A percentile compares a stretch with the other conserved stretches of the same genome.
Evolutionary conservation across 2,888 invertebrate genomes (phyloP).

Genomic region (Drosophila sordidula): DNA sequence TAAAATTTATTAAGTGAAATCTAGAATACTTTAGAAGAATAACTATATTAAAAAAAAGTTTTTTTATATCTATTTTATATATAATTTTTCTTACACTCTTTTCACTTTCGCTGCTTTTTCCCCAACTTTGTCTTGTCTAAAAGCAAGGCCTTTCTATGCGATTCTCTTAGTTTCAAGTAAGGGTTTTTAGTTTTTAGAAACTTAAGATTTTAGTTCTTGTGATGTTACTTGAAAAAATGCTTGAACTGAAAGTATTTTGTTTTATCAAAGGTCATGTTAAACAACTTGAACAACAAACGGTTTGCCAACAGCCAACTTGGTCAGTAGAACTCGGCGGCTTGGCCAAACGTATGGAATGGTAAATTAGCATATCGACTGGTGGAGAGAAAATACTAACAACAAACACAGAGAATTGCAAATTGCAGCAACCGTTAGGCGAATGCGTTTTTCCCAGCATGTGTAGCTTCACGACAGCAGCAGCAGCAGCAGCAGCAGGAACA

Average conservation of each 20-base stretch:
- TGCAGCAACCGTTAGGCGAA: conserved; percentile 52
- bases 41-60: too few species aligned
- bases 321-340: conserved; percentile 8
- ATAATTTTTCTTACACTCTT: background rate
- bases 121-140: background rate
- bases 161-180: background rate
- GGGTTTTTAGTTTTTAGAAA: background rate
- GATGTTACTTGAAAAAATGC: too few species aligned
- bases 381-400: background rate
- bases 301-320: background rate
- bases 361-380: conserved; percentile 43
- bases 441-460: conserved; percentile 24
- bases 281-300: too few species aligned
- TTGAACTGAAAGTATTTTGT: too few species aligned
- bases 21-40: too few species aligned
- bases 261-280: too few species aligned
- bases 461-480: conserved; percentile 21
- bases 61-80: too few species aligned
- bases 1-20: too few species aligned
- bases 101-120: too few species aligned
- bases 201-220: too few species aligned
- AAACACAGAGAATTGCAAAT: conserved; percentile 46
- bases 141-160: conserved; percentile 5
- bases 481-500: conserved; percentile 15
- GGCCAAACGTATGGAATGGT: background rate